These are phyloP conservation scores for Troilus luridus DNA, from an alignment of 2,888 invertebrate genomes.

Conservation along the genomic window DNA sequence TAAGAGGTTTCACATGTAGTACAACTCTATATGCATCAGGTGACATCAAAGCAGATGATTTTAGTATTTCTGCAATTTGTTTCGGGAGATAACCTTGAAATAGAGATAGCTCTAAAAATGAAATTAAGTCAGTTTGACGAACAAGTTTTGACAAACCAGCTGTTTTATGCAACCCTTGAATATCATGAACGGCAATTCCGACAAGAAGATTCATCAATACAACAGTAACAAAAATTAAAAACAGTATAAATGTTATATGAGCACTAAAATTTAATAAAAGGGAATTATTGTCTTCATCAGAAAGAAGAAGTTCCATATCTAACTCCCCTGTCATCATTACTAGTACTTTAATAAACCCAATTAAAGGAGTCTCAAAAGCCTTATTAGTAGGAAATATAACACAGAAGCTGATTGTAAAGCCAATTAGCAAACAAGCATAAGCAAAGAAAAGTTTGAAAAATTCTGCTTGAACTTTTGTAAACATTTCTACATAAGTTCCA, in stretches of 20 bases:
- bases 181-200: slow-evolving; percentile 90
- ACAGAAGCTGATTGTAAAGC: slow-evolving; percentile 90
- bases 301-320: slow-evolving; percentile 81
- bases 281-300: slow-evolving; percentile 52
- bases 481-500: slow-evolving; percentile 93
- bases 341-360: slow-evolving; percentile 86
- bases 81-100: slow-evolving; percentile 85
- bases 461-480: slow-evolving; percentile 88
- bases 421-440: slow-evolving; percentile 86
- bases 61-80: slow-evolving; percentile 78
- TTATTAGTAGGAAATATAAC: slow-evolving; percentile 88
- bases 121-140: slow-evolving; percentile 88
- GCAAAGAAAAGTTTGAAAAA: slow-evolving; percentile 89
- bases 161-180: slow-evolving; percentile 87
- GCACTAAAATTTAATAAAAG: slow-evolving; percentile 85
- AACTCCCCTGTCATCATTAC: slow-evolving; percentile 93
- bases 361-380: slow-evolving; percentile 86
- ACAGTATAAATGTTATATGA: slow-evolving; percentile 85
- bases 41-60: slow-evolving; percentile 84
- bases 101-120: slow-evolving; percentile 85
- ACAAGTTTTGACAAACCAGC: slow-evolving; percentile 88
- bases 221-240: slow-evolving; percentile 86
- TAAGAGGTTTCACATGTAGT: slow-evolving; percentile 85
- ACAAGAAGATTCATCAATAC: slow-evolving; percentile 89
- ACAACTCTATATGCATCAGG: slow-evolving; percentile 88